A percentile compares a stretch with the other conserved stretches of the same genome.
Conservation (phyloP, 2,888 invertebrate species). For the Spialia ferax region DNA sequence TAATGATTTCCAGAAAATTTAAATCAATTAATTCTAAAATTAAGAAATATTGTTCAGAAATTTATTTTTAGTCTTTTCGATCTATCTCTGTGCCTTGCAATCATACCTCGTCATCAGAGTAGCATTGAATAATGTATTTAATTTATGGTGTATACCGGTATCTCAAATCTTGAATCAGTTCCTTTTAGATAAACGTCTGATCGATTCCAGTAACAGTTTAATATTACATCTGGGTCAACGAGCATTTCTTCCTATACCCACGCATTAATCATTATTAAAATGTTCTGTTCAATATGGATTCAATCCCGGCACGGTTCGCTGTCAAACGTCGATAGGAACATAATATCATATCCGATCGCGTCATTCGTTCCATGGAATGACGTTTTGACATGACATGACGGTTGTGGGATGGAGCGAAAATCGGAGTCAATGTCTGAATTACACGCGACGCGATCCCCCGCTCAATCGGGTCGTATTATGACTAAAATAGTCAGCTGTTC, state of each 20-base stretch:
- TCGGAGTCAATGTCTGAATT: conserved; percentile 64
- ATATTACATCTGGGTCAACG: conserved; percentile 14
- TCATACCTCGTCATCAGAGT: no score
- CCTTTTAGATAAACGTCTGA: background rate
- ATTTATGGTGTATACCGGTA: no score
- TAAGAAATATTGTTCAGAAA: no score
- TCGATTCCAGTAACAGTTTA: background rate
- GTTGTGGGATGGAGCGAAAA: conserved; percentile 57
- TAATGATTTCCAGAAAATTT: no score
- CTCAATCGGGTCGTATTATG: conserved; percentile 2
- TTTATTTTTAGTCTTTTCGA: no score
- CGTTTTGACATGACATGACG: conserved; percentile 68
- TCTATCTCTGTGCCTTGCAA: no score
- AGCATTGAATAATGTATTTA: no score
- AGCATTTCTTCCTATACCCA: background rate
- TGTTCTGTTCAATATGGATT: conserved; percentile 23
- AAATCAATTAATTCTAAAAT: no score
- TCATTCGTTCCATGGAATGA: conserved; percentile 54
- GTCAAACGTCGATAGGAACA: conserved; percentile 26
- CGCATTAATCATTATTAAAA: conserved; percentile 28
- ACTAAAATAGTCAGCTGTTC: background rate
- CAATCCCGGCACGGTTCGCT: conserved; percentile 19
- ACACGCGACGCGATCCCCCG: conserved; percentile 56
- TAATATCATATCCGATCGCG: conserved; percentile 48
- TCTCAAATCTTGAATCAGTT: background rate